These are phyloP conservation scores for Bubalus kerabau DNA, from an alignment of 2,113 vertebrate genomes.

Conservation along the genomic window DNA sequence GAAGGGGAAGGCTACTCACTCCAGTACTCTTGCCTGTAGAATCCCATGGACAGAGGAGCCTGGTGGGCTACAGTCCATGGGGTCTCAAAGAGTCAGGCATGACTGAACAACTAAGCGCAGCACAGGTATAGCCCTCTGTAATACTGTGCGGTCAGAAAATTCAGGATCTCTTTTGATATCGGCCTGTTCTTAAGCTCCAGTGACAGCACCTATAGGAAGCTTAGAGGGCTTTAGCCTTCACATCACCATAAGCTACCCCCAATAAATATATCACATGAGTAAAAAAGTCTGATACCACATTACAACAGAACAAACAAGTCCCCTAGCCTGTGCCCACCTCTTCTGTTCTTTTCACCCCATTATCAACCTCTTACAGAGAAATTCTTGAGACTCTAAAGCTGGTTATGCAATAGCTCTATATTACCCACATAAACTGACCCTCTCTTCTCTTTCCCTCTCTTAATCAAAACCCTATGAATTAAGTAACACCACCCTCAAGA, in stretches of 20 bases:
- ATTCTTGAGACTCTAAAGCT: neutral
- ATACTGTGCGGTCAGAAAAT: neutral
- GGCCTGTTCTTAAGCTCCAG: neutral
- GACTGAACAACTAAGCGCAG: neutral
- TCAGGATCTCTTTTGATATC: neutral
- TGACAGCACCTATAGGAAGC: neutral
- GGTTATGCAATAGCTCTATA: neutral
- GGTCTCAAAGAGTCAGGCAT: neutral
- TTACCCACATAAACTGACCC: neutral
- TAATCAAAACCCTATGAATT: neutral
- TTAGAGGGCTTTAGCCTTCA: neutral
- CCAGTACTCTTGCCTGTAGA: neutral
- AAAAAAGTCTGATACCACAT: neutral
- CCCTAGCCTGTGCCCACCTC: neutral
- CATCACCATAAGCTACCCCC: neutral
- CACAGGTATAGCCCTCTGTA: neutral
- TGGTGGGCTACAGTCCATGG: neutral
- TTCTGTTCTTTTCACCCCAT: neutral
- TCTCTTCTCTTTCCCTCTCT: neutral
- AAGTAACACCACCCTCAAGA: neutral
- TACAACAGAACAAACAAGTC: neutral
- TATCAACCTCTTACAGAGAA: neutral
- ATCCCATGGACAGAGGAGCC: neutral
- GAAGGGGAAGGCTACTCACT: neutral
- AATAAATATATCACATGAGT: neutral